Evolutionary conservation across 2,888 invertebrate genomes (phyloP).

Genomic region (Chymomyza procnemis): DNA sequence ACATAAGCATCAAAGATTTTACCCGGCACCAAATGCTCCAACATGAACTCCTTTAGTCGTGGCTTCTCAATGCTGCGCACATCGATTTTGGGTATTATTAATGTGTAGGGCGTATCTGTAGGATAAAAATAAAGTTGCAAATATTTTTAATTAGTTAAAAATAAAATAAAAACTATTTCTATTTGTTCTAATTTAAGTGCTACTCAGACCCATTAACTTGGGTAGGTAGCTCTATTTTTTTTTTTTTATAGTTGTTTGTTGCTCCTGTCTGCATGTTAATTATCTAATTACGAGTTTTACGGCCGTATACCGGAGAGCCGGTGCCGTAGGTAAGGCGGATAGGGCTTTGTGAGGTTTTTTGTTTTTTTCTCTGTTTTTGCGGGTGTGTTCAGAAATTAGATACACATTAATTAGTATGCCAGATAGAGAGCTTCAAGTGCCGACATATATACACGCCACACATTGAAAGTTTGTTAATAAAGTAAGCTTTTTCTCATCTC

Average conservation of each 20-base stretch:
- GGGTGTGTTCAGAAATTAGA: conserved; percentile 19
- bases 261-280: conserved; percentile 36
- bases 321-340: neutral
- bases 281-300: conserved; percentile 32
- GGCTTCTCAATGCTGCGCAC: conserved; percentile 79
- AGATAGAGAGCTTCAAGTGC: neutral
- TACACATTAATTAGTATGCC: neutral
- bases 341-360: conserved; percentile 1
- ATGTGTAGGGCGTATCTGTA: conserved; percentile 82
- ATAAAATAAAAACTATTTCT: neutral
- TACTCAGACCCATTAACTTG: neutral
- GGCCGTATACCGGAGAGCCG: conserved; percentile 5
- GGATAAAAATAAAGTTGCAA: conserved; percentile 4
- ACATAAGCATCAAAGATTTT: conserved; percentile 79
- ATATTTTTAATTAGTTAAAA: neutral
- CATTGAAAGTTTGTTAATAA: neutral
- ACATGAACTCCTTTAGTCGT: conserved; percentile 81
- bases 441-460: neutral
- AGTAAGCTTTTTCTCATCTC: neutral
- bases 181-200: neutral
- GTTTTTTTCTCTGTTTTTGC: no score
- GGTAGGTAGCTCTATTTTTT: no score
- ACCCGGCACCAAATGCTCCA: conserved; percentile 82
- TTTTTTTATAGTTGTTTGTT: conserved; percentile 10
- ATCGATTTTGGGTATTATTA: conserved; percentile 81